Base-by-base conservation (phyloP, 2,113 vertebrate species). In the Tragelaphus imberbis region DNA sequence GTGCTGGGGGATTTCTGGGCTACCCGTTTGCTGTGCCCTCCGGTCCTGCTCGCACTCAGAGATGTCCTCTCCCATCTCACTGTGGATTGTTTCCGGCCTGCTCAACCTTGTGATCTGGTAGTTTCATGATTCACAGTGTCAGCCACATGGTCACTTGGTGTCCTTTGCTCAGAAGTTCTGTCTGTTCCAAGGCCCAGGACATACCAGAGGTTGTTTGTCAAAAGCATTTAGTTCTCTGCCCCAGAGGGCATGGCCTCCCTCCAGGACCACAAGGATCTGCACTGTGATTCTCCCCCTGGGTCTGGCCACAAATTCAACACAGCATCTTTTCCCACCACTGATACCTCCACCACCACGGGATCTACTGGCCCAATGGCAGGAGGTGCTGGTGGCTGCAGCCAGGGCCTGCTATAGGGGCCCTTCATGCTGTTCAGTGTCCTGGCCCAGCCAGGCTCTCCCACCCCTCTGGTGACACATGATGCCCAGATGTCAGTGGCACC, bases 381-480 rank as follows among this genome's bases (percentile, higher is more conserved):
- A 63, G 49, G 23, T 2, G 12, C n/a, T 36, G 5, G 36, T 1
- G 4, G 88, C 84, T 17, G 3, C 33, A 65, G 65, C 92, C 49
- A 1, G 40, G n/a, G 5, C 14, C 23, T 58, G 49, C 33, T 23
- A 11, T 6, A 7, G 63, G 75, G 53, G 92, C 11, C 15, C 49
- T 44, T 16, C 12, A 1, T 4, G 11, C 17, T 4, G 21, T 23
- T 47, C 13, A 4, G 58, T 1, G 11, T 2, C 2, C 12, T 8
- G n/a, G 28, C 44, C n/a, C 80, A 27, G 33, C 28, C 55, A 61
- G 56, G 30, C 55, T 7, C 53, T 36, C 61, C 61, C 8, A 15
- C 7, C 36, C 51, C 82, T 33, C 59, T 61, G n/a, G 36, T 13
- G 15, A 71, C 27, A 28, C 12, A 3, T 1, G 15, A 71, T 19